phyloP scores from a whole-genome alignment of 30 jellyfish, hydroid and myxozoan genomes.

The Haliclystus octoradiatus region DNA sequence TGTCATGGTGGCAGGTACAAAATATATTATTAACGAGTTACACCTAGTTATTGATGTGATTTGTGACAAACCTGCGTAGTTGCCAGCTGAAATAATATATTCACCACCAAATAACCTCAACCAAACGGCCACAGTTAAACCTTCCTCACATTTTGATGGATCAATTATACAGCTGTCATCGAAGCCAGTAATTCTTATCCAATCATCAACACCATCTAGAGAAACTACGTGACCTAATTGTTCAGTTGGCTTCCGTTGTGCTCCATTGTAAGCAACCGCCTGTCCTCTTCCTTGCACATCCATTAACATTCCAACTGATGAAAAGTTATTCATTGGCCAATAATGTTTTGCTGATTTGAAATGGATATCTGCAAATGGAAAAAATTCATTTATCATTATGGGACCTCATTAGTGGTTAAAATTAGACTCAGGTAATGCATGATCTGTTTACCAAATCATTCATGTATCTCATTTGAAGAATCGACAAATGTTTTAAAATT shows the following conservation, averaged over 20 bases:
- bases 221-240: constrained; percentile 59
- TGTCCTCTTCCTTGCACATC: constrained; percentile 17
- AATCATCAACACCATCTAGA: constrained; percentile 51
- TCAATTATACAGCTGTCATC: constrained; percentile 45
- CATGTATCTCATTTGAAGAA: no score
- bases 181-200: constrained; percentile 48
- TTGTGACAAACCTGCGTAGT: constrained; percentile 45
- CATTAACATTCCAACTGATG: constrained; percentile 4
- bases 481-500: no score
- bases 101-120: constrained; percentile 46
- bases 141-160: constrained; percentile 46
- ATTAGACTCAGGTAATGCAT: background rate
- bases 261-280: constrained; percentile 11
- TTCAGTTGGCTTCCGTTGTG: constrained; percentile 7
- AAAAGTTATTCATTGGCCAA: constrained; percentile 32
- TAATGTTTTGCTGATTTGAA: constrained; percentile 49
- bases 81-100: constrained; percentile 61
- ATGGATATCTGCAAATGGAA: constrained; percentile 26
- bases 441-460: no score
- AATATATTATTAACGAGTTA: background rate
- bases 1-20: background rate
- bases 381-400: background rate
- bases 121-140: constrained; percentile 77
- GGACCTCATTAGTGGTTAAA: background rate
- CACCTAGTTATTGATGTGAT: background rate